These are phyloP conservation scores for Megalonaias nervosa DNA, from an alignment of 1,140 invertebrate genomes.

Conservation along the genomic window DNA sequence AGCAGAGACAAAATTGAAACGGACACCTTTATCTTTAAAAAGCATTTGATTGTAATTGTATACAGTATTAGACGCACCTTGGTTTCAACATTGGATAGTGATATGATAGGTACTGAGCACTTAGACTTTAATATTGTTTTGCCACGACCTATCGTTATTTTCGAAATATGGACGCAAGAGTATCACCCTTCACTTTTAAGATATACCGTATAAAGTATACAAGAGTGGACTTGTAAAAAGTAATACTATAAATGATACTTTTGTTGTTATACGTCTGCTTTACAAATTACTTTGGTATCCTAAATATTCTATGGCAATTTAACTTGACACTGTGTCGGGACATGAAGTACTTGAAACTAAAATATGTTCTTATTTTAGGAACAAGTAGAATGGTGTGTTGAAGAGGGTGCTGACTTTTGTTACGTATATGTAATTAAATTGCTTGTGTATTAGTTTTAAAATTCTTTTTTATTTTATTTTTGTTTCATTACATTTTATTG, in stretches of 20 bases:
- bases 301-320: background rate
- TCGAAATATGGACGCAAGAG: too few species aligned
- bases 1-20: background rate
- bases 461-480: too few species aligned
- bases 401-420: constrained; percentile 59
- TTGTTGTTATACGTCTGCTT: constrained; percentile 56
- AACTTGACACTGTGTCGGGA: background rate
- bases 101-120: constrained; percentile 50
- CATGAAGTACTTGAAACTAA: background rate
- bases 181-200: too few species aligned
- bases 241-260: constrained; percentile 52
- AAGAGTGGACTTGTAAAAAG: constrained; percentile 57
- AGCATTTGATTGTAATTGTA: background rate
- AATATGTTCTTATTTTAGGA: constrained; percentile 46
- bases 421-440: too few species aligned
- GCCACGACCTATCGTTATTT: too few species aligned
- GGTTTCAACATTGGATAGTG: background rate
- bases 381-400: constrained; percentile 62
- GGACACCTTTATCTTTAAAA: background rate
- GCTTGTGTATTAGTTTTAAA: too few species aligned
- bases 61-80: background rate
- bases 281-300: background rate
- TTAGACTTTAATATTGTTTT: too few species aligned
- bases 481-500: too few species aligned
- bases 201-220: constrained; percentile 60